Evolutionary conservation across 1,140 invertebrate genomes (phyloP).

Genomic region (Drusus annulatus): DNA sequence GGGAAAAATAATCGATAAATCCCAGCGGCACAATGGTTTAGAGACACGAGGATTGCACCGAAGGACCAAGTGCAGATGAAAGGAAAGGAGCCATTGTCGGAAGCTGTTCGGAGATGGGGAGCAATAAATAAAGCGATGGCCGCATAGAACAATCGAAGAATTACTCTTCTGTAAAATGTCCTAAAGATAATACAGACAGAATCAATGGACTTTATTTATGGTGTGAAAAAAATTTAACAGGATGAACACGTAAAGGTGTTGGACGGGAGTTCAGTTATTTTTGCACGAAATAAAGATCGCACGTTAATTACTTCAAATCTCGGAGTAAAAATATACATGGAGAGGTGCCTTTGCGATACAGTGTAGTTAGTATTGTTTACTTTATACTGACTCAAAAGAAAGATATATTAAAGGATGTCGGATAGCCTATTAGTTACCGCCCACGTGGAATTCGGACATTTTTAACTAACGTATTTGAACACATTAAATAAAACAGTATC

Average conservation of each 20-base stretch:
- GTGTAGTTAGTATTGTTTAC: too few relatives aligned
- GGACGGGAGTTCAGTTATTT: too few relatives aligned
- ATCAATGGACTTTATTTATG: conserved; percentile 27
- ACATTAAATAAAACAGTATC: too few relatives aligned
- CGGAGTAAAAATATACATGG: too few relatives aligned
- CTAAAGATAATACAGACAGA: neutral
- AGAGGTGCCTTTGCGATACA: too few relatives aligned
- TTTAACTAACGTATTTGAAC: too few relatives aligned
- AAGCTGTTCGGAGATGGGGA: neutral
- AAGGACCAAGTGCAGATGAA: neutral
- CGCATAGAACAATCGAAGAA: conserved; percentile 32
- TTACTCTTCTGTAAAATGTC: conserved; percentile 30
- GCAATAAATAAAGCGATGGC: conserved; percentile 30
- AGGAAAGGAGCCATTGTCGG: conserved; percentile 14
- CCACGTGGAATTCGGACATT: too few relatives aligned
- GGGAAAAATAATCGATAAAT: conserved; percentile 47
- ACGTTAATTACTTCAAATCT: too few relatives aligned
- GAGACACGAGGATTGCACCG: neutral
- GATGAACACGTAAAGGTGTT: neutral
- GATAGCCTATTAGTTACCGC: too few relatives aligned
- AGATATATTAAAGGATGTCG: too few relatives aligned
- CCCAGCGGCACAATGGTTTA: conserved; percentile 27
- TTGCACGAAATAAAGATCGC: too few relatives aligned
- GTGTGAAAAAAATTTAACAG: conserved; percentile 13
- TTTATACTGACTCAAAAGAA: too few relatives aligned